Conservation (phyloP, 2,888 invertebrate genomes). For the Lutraria lutraria region DNA sequence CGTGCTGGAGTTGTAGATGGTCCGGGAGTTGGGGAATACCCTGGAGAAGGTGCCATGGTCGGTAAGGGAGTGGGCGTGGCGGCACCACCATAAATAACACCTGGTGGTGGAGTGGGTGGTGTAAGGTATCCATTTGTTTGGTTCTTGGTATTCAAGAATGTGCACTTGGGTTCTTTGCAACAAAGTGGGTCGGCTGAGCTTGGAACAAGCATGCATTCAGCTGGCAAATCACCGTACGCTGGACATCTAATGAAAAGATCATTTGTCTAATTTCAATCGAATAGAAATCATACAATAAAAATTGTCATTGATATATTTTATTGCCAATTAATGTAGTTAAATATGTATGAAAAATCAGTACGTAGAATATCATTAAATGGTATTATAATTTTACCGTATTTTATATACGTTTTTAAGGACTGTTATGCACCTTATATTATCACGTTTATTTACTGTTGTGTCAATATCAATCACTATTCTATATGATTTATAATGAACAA, state of each 20-base stretch:
- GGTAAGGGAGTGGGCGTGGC: constrained; percentile 67
- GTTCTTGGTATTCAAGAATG: constrained; percentile 61
- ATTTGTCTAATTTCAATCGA: not conserved
- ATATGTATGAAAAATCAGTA: no score
- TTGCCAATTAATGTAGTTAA: no score
- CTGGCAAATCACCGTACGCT: constrained; percentile 63
- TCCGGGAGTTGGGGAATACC: constrained; percentile 54
- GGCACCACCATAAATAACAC: constrained; percentile 68
- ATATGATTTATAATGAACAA: no score
- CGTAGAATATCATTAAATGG: no score
- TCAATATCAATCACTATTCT: no score
- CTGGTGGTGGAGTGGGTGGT: constrained; percentile 69
- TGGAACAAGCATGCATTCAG: constrained; percentile 68
- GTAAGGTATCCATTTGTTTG: constrained; percentile 66
- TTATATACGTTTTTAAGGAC: no score
- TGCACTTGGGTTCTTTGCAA: constrained; percentile 75
- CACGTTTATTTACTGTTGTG: no score
- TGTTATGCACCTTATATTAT: no score
- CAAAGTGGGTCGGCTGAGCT: constrained; percentile 75
- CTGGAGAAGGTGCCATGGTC: constrained; percentile 61
- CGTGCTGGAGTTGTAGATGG: constrained; percentile 66
- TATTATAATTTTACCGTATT: no score
- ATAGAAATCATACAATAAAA: not conserved
- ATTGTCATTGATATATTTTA: no score
- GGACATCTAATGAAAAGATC: constrained; percentile 64